Evolutionary conservation across 2,888 invertebrate genomes (phyloP).

Genomic region (Hymenopus coronatus): DNA sequence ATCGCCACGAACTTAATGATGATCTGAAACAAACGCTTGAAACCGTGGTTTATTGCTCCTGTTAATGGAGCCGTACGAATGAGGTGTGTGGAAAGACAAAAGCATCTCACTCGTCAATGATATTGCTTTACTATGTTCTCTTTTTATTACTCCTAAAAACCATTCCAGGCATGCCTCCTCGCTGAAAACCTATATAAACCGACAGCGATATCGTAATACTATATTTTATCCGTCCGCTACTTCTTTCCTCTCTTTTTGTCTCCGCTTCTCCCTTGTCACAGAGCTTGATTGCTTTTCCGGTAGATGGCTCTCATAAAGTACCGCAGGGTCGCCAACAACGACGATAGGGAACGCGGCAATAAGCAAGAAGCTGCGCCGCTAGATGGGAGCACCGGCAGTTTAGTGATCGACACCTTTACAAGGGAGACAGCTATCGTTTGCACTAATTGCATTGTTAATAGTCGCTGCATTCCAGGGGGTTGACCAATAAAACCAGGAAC

Average conservation of each 20-base stretch:
- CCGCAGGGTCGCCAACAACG: background rate
- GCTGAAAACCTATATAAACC: background rate
- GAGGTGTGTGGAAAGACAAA: background rate
- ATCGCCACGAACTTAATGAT: background rate
- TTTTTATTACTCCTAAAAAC: background rate
- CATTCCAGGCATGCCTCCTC: background rate
- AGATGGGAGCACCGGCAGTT: no score
- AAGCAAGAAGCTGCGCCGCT: background rate
- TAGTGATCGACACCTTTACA: background rate
- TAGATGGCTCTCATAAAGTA: slow-evolving; percentile 5
- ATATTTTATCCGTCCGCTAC: background rate
- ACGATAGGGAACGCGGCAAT: background rate
- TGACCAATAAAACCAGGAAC: slow-evolving; percentile 13
- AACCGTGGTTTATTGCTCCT: background rate
- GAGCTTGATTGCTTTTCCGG: slow-evolving; percentile 18
- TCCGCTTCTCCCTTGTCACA: background rate
- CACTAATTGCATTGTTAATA: slow-evolving; percentile 14
- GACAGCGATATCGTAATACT: background rate
- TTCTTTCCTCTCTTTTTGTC: background rate
- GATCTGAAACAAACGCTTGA: background rate
- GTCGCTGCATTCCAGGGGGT: slow-evolving; percentile 3
- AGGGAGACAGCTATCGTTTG: background rate
- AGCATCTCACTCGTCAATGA: background rate
- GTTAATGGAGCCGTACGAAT: background rate
- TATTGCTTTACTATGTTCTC: background rate